These are phyloP conservation scores for Plusia festucae DNA, from an alignment of 2,888 invertebrate species.

Conservation along the genomic window DNA sequence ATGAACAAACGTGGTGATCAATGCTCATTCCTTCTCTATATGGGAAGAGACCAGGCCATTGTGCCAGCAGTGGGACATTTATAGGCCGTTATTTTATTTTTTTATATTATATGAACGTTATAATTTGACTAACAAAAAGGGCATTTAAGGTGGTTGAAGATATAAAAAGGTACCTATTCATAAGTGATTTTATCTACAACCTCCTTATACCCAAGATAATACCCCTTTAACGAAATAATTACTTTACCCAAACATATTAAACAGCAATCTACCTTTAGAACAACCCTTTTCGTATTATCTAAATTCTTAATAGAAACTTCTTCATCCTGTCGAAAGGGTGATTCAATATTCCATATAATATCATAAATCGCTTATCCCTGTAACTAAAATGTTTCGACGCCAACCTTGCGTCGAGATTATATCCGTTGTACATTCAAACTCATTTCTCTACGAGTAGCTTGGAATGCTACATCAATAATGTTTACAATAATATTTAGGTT, in stretches of 20 bases:
- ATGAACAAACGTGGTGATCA: too few species aligned
- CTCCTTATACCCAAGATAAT: too few species aligned
- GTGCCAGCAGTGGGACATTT: too few species aligned
- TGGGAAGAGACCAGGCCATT: too few species aligned
- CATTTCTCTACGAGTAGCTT: not conserved
- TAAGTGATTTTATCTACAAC: too few species aligned
- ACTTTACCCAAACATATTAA: not conserved
- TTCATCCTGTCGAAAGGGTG: not conserved
- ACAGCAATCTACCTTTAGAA: not conserved
- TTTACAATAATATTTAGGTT: not conserved
- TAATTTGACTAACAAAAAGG: too few species aligned
- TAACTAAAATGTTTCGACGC: slow-evolving; percentile 3
- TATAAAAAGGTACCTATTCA: too few species aligned
- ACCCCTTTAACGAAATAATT: not conserved
- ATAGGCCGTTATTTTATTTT: too few species aligned
- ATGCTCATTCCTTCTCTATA: too few species aligned
- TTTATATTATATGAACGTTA: too few species aligned
- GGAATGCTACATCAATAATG: not conserved
- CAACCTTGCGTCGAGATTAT: not conserved
- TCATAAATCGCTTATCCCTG: not conserved
- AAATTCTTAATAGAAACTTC: slow-evolving; percentile 7
- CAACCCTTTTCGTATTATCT: slow-evolving; percentile 6
- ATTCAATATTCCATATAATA: slow-evolving; percentile 4
- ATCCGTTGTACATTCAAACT: not conserved
- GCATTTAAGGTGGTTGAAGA: too few species aligned